Conservation (phyloP, 2,113 vertebrate genomes). For the Lynx canadensis region DNA sequence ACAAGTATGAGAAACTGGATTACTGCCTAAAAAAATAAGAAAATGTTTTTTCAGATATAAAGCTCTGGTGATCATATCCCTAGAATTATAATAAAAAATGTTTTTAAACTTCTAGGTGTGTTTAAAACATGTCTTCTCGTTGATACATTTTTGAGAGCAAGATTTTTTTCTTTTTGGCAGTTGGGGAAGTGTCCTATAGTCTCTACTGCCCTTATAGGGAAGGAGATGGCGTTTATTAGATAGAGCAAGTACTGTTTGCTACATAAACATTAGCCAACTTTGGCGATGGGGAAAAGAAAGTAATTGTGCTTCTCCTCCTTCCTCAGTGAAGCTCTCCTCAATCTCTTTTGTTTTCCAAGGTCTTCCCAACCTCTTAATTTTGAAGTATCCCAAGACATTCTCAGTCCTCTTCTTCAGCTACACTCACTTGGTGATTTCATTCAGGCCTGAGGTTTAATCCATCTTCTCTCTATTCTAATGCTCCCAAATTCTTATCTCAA, state of each 20-base stretch:
- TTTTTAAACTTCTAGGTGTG: not conserved
- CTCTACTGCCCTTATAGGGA: not conserved
- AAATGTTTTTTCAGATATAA: not conserved
- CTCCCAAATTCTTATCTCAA: not conserved
- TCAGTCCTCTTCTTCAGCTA: not conserved
- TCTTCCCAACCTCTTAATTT: not conserved
- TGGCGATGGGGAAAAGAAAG: not conserved
- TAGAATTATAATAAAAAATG: not conserved
- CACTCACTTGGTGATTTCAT: not conserved
- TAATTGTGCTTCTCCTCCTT: not conserved
- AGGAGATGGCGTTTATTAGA: not conserved
- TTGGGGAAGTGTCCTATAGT: not conserved
- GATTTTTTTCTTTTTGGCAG: not conserved
- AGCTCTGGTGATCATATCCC: not conserved
- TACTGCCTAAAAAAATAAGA: slow-evolving; percentile 16
- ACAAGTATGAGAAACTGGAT: not conserved
- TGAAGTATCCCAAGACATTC: not conserved
- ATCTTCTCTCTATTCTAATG: not conserved
- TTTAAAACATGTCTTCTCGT: not conserved
- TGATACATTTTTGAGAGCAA: not conserved
- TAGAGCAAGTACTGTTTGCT: not conserved
- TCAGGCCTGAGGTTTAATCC: not conserved
- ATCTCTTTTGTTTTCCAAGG: not conserved
- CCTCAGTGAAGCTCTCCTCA: not conserved
- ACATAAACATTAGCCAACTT: not conserved